These are phyloP conservation scores for Globodera ellingtonae DNA, from an alignment of 1,140 invertebrate species.

Conservation along the genomic window DNA sequence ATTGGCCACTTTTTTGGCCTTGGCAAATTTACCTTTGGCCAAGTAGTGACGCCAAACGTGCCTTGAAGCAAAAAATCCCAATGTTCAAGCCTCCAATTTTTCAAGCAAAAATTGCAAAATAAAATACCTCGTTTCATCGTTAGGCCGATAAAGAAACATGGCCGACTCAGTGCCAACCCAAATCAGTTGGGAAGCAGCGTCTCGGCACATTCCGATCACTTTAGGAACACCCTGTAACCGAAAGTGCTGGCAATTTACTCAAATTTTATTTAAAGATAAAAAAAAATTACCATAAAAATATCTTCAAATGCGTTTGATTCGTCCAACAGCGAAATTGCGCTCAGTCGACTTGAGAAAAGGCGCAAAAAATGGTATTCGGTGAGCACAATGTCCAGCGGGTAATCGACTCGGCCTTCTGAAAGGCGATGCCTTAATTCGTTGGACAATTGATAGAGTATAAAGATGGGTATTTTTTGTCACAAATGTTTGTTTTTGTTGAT, in stretches of 20 bases:
- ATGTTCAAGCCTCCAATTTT: background rate
- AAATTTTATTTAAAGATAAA: background rate
- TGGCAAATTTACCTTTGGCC: constrained; percentile 44
- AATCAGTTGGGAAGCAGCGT: constrained; percentile 45
- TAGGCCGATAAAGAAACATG: constrained; percentile 43
- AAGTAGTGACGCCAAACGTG: constrained; percentile 48
- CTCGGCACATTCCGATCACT: constrained; percentile 43
- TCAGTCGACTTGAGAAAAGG: constrained; percentile 32
- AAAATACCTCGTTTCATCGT: constrained; percentile 41
- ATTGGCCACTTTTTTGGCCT: constrained; percentile 42
- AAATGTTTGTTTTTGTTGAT: too few species aligned
- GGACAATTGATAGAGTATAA: background rate
- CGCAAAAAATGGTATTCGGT: constrained; percentile 47
- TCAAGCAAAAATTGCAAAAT: too few species aligned
- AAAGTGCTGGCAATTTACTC: background rate
- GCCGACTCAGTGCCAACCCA: constrained; percentile 44
- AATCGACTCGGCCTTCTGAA: constrained; percentile 40
- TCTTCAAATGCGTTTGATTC: constrained; percentile 44
- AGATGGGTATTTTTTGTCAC: too few species aligned
- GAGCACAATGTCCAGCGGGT: constrained; percentile 40
- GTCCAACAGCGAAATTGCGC: constrained; percentile 44
- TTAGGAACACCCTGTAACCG: constrained; percentile 32
- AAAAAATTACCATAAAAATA: constrained; percentile 36
- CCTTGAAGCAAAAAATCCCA: constrained; percentile 32
- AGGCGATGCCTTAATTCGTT: constrained; percentile 36